phyloP scores from a whole-genome alignment of 2,797 vertebrate genomes.

The Hemibagrus guttatus region DNA sequence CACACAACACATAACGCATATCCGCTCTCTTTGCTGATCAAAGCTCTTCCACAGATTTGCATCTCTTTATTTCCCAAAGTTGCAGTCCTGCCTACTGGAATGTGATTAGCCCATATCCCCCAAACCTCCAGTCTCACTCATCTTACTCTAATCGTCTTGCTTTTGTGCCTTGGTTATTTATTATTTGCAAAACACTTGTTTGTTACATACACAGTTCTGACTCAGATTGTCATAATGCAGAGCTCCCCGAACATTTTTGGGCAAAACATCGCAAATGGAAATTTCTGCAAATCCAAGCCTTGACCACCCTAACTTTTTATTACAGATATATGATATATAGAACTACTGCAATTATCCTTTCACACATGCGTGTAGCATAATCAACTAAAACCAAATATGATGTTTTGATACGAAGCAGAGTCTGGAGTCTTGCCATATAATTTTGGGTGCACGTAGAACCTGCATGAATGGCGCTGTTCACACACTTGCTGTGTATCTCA shows the following conservation, averaged over 20 bases:
- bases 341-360: background rate
- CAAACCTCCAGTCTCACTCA: no score
- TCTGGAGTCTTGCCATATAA: no score
- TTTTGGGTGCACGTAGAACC: no score
- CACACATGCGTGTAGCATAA: background rate
- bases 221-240: background rate
- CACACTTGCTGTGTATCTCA: no score
- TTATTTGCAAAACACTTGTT: background rate
- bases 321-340: background rate
- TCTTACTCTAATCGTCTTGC: background rate
- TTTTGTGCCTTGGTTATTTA: background rate
- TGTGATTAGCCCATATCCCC: background rate
- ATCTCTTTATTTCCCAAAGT: background rate
- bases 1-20: background rate
- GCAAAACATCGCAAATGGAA: background rate
- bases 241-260: background rate
- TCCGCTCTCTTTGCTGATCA: constrained; percentile 1
- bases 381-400: background rate
- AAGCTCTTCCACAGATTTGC: background rate
- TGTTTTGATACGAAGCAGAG: background rate
- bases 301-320: background rate
- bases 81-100: background rate
- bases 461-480: no score
- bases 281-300: background rate
- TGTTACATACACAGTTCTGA: background rate